Conservation (phyloP, 2,888 invertebrate species). For the Pseudococcus jackbeardsleyi region DNA sequence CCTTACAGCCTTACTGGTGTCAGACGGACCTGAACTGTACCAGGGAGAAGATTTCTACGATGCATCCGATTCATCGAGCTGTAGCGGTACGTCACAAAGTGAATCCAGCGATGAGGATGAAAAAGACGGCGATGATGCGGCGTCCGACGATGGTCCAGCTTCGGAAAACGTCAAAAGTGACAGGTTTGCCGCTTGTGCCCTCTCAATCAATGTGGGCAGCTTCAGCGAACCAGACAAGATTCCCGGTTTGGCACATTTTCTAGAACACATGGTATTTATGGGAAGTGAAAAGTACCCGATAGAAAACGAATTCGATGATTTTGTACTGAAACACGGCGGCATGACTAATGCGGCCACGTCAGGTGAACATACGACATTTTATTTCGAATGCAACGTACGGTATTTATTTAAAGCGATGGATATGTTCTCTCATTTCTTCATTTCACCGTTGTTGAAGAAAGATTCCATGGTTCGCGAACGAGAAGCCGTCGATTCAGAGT, state of each 20-base stretch:
- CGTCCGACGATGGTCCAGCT: not conserved
- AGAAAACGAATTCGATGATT: conserved; percentile 13
- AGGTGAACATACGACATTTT: not conserved
- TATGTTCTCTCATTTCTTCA: conserved; percentile 82
- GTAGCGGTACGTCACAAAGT: no score
- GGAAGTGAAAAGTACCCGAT: conserved; percentile 89
- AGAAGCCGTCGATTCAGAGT: conserved; percentile 92
- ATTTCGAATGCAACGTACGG: not conserved
- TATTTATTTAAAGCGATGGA: conserved; percentile 17
- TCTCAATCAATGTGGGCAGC: not conserved
- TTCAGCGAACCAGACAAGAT: conserved; percentile 84
- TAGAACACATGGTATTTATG: conserved; percentile 96
- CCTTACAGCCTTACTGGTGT: not conserved
- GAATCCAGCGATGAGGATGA: not conserved
- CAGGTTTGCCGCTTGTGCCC: conserved; percentile 36
- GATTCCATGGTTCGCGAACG: conserved; percentile 89
- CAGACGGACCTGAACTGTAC: not conserved
- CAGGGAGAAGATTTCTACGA: not conserved
- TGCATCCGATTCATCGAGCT: not conserved
- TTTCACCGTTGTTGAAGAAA: conserved; percentile 85
- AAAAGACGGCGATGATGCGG: no score
- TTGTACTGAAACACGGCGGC: not conserved
- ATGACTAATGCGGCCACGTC: not conserved
- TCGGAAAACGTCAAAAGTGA: not conserved
- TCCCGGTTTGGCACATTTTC: conserved; percentile 86